Conservation (phyloP, 2,888 invertebrate genomes). For the Calameuta filiformis region DNA sequence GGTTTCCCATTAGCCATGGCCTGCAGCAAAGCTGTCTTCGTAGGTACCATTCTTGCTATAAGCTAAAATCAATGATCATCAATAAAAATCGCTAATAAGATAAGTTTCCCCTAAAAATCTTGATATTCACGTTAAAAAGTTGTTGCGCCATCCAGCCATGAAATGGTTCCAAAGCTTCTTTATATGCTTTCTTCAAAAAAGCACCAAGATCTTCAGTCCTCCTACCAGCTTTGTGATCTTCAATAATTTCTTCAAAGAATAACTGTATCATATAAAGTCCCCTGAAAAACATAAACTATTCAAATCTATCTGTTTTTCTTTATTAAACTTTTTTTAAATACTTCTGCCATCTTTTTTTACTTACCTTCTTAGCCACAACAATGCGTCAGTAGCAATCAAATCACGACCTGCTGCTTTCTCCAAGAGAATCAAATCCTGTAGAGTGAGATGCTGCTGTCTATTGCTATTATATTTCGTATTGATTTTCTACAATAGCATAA, state of each 20-base stretch:
- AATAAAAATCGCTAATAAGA: constrained; percentile 4
- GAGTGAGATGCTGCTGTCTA: constrained; percentile 68
- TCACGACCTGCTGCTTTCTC: constrained; percentile 70
- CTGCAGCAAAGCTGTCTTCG: constrained; percentile 69
- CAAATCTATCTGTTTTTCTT: neutral
- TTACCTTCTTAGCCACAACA: constrained; percentile 82
- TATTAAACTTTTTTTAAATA: neutral
- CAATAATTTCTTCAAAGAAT: constrained; percentile 71
- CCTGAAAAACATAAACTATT: constrained; percentile 63
- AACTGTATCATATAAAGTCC: constrained; percentile 73
- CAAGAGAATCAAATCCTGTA: constrained; percentile 76
- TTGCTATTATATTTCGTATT: constrained; percentile 70
- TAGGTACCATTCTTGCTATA: constrained; percentile 74
- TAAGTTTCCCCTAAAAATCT: constrained; percentile 12
- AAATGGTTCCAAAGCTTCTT: constrained; percentile 76
- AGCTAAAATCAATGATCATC: constrained; percentile 66
- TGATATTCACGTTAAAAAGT: constrained; percentile 74
- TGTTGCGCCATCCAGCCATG: constrained; percentile 83
- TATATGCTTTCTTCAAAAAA: constrained; percentile 76
- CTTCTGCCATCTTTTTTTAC: neutral
- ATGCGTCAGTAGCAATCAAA: constrained; percentile 70
- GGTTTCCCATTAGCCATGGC: constrained; percentile 66
- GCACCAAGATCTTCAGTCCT: constrained; percentile 72
- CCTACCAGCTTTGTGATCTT: constrained; percentile 65
- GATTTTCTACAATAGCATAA: constrained; percentile 71